Base-by-base conservation (phyloP, 92 coral and sea anemone genomes). In the Pocillopora meandrina region DNA sequence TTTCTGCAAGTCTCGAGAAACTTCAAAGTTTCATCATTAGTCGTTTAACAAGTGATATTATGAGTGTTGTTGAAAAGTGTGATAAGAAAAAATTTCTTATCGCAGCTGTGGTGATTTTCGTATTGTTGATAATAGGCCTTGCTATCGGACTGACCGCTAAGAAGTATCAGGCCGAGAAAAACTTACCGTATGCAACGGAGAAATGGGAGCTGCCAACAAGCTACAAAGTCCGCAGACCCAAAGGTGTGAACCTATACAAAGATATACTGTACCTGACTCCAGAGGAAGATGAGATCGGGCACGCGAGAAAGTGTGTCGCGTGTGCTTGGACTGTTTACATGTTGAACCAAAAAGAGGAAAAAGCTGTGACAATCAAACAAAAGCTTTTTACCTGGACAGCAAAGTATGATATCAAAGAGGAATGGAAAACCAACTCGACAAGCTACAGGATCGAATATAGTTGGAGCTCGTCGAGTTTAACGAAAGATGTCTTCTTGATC, bases 361-460 rank as follows among this genome's bases (percentile, higher is more conserved):
- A 75, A 36, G 87, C 82, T 10, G 81, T 84, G 12, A 76, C 58
- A 36, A 21, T 84, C 23, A 84, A 23, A 59, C 19, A 47, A 76
- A 67, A 84, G 58, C 10, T 56, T 26, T 75, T 36, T 47, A 75
- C 26, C 69, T 76, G 64, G 60, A 84, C 87, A 6, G 82, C 14
- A 56, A 84, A 76, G 69, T 84, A 84, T 82, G 67, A 31, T 23
- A 35, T 84, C 14, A 75, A 75, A 65, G 87, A 84, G 67, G 67
- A 84, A 58, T 84, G 87, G 87, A 82, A 82, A 33, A 11, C 21
- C 13, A 84, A 84, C n/a, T 58, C 87, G 19, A 75, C 87, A 10
- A 84, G 75, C 3, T 84, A 75, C 66, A 56, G 10, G 59, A 75
- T 84, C 17, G 82, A 84, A 19, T 84, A 75, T 61, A 75, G 81